Base-by-base conservation (phyloP, 2,888 invertebrate genomes). In the Scotopteryx bipunctaria region DNA sequence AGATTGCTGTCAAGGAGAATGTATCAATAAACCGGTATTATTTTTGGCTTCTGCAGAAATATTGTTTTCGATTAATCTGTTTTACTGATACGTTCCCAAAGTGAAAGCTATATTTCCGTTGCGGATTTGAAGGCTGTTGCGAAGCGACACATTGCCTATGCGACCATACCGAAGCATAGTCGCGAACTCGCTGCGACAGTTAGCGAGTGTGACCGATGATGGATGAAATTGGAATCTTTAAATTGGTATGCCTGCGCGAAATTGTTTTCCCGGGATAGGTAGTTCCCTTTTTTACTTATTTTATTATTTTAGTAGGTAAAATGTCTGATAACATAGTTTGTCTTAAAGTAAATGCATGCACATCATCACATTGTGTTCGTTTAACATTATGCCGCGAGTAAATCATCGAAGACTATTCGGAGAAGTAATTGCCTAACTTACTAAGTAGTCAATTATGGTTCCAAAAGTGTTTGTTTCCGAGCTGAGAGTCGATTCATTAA, bases 141-240 rank as follows among this genome's bases (percentile, higher is more conserved):
- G 76, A 73, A 63, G 56, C 31, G 25, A 43, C 14, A n/a, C 16
- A 25, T 32, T 43, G 38, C 60, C 59, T 56, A 50, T 55, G 60
- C 59, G 52, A 41, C 25, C 23, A 46, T 25, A 60, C 74, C 67
- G 64, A 59, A 45, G 46, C 44, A 46, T 44, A 37, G 68, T 70
- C 71, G 69, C 71, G 67, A 61, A 45, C 19, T 54, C 21, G 46
- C 63, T 71, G 73, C 71, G 69, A 67, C 71, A 40, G 85, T 87
- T 88, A 70, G 89, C 89, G 83, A 59, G 88, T 71, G 57, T 87
- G 88, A 43, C 49, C 55, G 89, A 57, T 63, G 88, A 90, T 43
- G 89, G 29, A 84, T 84, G 86, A 73, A 68, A 85, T 80, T 68
- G 82, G 77, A 77, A 74, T 46, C 61, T 73, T 77, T 74, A 76